Evolutionary conservation across 2,888 invertebrate species (phyloP).

Genomic region (Eretmocerus hayati): DNA sequence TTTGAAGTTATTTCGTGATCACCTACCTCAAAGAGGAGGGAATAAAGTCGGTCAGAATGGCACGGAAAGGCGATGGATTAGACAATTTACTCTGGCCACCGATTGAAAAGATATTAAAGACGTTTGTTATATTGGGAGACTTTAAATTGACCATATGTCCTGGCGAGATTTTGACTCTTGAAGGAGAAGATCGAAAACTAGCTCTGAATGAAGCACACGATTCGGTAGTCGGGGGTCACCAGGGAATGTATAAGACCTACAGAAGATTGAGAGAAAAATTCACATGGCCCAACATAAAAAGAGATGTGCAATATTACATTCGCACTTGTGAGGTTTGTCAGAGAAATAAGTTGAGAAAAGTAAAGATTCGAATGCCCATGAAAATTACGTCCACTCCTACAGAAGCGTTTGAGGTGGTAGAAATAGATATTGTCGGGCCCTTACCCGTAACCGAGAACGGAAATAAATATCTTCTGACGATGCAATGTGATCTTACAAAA

Average conservation of each 20-base stretch:
- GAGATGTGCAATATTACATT: neutral
- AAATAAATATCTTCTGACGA: neutral
- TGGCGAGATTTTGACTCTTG: no score
- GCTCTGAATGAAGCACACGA: no score
- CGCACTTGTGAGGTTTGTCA: neutral
- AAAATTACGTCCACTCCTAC: neutral
- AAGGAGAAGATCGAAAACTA: no score
- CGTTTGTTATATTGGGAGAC: no score
- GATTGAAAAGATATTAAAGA: no score
- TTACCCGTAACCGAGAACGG: neutral
- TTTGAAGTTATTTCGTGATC: no score
- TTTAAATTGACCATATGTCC: no score
- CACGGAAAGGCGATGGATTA: no score
- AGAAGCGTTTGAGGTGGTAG: neutral
- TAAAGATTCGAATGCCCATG: neutral
- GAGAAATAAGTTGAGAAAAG: neutral
- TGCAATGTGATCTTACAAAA: neutral
- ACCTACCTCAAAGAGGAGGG: no score
- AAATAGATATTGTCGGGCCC: neutral
- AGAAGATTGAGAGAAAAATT: neutral
- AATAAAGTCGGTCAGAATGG: no score
- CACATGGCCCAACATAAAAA: neutral
- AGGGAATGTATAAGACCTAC: neutral
- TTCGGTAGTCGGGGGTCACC: neutral
- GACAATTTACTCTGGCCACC: no score